Percentiles rank a stretch among this genome's conserved stretches.
Conservation (phyloP, 2,888 invertebrate species). For the Norana najaformis region DNA sequence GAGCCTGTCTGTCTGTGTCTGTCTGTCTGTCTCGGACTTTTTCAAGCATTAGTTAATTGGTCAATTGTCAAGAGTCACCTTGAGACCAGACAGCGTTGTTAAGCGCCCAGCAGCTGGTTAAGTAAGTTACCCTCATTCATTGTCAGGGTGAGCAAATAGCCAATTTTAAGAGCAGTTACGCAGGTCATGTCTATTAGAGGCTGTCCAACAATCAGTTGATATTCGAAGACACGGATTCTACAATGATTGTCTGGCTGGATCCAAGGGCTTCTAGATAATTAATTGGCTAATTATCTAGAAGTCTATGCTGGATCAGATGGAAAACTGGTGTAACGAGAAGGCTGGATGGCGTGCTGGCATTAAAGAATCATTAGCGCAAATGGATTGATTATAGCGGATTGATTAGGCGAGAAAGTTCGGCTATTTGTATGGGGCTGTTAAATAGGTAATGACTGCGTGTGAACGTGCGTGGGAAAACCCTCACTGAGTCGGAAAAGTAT, state of each 20-base stretch:
- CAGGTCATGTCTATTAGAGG: not conserved
- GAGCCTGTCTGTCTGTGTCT: too few species aligned
- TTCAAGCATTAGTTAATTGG: not conserved
- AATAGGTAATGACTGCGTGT: not conserved
- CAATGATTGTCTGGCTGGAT: too few species aligned
- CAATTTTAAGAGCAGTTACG: not conserved
- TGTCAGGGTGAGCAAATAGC: not conserved
- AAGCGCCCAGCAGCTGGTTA: not conserved
- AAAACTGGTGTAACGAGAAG: too few species aligned
- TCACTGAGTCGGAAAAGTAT: too few species aligned
- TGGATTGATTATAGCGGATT: not conserved
- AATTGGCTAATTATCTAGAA: too few species aligned
- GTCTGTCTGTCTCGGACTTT: too few species aligned
- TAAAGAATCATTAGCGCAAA: not conserved
- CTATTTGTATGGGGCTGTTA: not conserved
- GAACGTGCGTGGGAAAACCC: too few species aligned
- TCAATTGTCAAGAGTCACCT: not conserved
- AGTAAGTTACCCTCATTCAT: too few species aligned
- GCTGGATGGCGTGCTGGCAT: not conserved
- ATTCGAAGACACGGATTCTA: too few species aligned
- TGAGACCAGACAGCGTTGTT: not conserved
- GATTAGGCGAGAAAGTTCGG: too few species aligned
- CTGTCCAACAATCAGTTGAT: not conserved
- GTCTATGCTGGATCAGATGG: too few species aligned
- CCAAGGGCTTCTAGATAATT: too few species aligned